These are phyloP conservation scores for Belgica antarctica DNA, from an alignment of 2,888 invertebrate genomes.

Conservation along the genomic window DNA sequence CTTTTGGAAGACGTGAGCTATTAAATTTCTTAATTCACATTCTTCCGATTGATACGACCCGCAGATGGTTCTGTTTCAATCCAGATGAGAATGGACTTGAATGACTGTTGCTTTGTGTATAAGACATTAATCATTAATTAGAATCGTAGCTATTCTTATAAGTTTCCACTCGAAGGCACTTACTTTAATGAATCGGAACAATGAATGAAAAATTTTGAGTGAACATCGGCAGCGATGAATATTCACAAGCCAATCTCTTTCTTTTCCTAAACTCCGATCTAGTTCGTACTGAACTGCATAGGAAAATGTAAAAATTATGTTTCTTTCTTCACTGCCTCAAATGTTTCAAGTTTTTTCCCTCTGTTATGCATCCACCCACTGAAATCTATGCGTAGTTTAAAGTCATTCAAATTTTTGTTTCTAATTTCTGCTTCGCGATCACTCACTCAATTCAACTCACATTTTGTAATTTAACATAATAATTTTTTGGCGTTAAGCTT, in stretches of 20 bases:
- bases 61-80: slow-evolving; percentile 39
- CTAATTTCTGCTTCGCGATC: background rate
- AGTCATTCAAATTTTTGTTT: slow-evolving; percentile 28
- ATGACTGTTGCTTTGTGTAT: slow-evolving; percentile 21
- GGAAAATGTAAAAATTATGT: slow-evolving; percentile 1
- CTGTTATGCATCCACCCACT: slow-evolving; percentile 31
- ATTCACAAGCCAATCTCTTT: background rate
- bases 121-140: slow-evolving; percentile 43
- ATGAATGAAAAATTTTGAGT: slow-evolving; percentile 13
- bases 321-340: background rate
- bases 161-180: slow-evolving; percentile 13
- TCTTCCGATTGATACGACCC: slow-evolving; percentile 26
- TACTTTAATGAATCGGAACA: slow-evolving; percentile 37
- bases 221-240: background rate
- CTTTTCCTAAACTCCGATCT: slow-evolving; percentile 37
- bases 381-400: slow-evolving; percentile 37
- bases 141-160: slow-evolving; percentile 32
- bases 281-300: background rate
- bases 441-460: slow-evolving; percentile 9
- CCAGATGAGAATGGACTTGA: slow-evolving; percentile 35
- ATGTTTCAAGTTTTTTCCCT: slow-evolving; percentile 2
- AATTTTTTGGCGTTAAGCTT: slow-evolving; percentile 21
- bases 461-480: background rate
- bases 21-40: background rate
- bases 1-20: no score